Base-by-base conservation (phyloP, 1,140 invertebrate species). In the Pseudoatta argentina region DNA sequence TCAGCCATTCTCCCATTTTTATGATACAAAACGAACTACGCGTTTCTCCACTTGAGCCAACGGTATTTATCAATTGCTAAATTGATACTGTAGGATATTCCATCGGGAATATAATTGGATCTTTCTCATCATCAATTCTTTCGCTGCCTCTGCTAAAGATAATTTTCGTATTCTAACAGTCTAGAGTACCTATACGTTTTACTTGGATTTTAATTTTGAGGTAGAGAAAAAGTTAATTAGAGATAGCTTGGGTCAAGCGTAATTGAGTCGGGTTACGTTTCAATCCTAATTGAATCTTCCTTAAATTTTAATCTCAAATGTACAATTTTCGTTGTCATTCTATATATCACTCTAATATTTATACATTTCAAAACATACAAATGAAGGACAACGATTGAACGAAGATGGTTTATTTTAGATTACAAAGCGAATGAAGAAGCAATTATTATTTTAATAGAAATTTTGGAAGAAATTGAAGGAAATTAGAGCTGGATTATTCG, bases 1-100 rank as follows among this genome's bases (percentile, higher is more conserved):
- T 59, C 79, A 14, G 12, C 34, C 79, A 6, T 66, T 73, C 79
- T 24, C 24, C 8, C 69, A 14, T 61, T 83, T 75, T 61, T 69
- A 12, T n/a, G 53, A 57, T 59, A 18, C 51, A 39, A 57, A 3
- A 51, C 8, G 30, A 81, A 81, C n/a, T 16, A 21, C 8, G 51
- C 53, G 69, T 72, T 82, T 82, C 78, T 72, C 53, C 14, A 3
- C 48, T 67, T 1, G 21, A 59, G 7, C 5, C 39, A 53, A 27
- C 27, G 48, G 30, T n/a, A 21, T 73, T 72, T 48, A 21, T 81
- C 78, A 59, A 57, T 73, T 24, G 76, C 44, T 66, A 51, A 53
- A 78, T 51, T 78, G 16, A 59, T n/a, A 34, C 10, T 24, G 34
- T 24, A 39, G n/a, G 8, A 55, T 24, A n/a, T 16, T 34, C 14